Base-by-base conservation (phyloP, 2,113 vertebrate genomes). In the Poeciliopsis turrubarensis region DNA sequence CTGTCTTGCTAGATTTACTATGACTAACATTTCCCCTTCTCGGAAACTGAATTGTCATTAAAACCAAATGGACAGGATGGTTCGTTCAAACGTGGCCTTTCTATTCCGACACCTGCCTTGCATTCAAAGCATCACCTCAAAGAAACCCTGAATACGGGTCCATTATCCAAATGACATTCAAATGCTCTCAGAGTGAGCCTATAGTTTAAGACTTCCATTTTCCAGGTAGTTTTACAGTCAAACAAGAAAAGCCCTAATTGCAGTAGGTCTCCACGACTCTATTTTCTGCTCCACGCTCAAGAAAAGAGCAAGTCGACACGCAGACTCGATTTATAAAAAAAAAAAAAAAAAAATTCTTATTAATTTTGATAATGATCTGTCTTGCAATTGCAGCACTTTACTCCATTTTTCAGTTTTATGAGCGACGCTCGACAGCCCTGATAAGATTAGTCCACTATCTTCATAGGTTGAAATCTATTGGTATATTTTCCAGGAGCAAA, bases 121-220 rank as follows among this genome's bases (percentile, higher is more conserved):
- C 75, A 83, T 85, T 89, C 81, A 87, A 90, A 87, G 79, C 73
- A 86, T 76, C 26, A 77, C 17, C 32, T 30, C 19, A 11, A 3
- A 44, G 62, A 22, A 68, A 19, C 27, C 65, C 73, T 65, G 74
- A 80, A 70, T 70, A 75, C 32, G 31, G 65, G 70, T 83, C 82
- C 71, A 90, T 92, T 89, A 89, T 83, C 78, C 83, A 86, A 86
- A 90, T 77, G 68, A 78, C 80, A 88, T 87, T 87, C 75, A 92
- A 89, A 87, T 79, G 37, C 67, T 83, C 51, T 78, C 65, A 26
- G 51, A 73, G 61, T 72, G 67, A 79, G 72, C 70, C 76, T 78
- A 72, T 70, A 82, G 77, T 70, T 81, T 37, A 39, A 77, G 78
- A 27, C 70, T 79, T 60, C 41, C 34, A 65, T 88, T 89, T 83